These are phyloP conservation scores for Planococcus citri DNA, from an alignment of 1,140 invertebrate genomes.

Conservation along the genomic window DNA sequence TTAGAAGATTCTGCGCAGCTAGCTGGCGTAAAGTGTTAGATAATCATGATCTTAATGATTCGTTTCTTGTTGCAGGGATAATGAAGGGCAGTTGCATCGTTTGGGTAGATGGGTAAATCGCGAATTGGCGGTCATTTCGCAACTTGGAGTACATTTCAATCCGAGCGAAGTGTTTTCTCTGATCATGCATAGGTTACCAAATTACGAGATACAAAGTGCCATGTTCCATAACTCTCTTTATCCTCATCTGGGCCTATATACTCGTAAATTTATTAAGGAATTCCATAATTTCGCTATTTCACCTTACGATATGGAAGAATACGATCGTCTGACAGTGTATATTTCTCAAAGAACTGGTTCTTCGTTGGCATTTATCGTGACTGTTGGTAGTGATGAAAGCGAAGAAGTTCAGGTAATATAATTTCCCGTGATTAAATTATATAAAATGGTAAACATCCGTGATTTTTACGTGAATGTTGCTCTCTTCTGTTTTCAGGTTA, in stretches of 20 bases:
- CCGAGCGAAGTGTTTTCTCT: slow-evolving; percentile 48
- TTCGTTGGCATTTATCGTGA: not conserved
- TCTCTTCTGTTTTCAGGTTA: not conserved
- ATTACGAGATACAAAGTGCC: slow-evolving; percentile 54
- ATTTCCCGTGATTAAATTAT: not conserved
- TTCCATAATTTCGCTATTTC: slow-evolving; percentile 73
- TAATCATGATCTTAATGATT: slow-evolving; percentile 24
- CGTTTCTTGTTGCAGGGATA: slow-evolving; percentile 47
- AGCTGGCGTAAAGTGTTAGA: not conserved
- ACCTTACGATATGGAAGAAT: slow-evolving; percentile 68
- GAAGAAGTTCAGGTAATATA: slow-evolving; percentile 5
- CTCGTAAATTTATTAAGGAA: slow-evolving; percentile 79
- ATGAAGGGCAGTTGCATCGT: slow-evolving; percentile 63
- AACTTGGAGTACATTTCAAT: not conserved
- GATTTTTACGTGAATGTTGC: no score
- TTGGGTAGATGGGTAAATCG: slow-evolving; percentile 77
- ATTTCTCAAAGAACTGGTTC: not conserved
- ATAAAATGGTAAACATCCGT: not conserved
- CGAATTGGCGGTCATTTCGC: slow-evolving; percentile 43
- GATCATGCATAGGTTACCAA: slow-evolving; percentile 53
- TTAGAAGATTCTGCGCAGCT: slow-evolving; percentile 32
- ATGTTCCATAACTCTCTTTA: slow-evolving; percentile 52
- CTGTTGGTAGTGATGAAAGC: not conserved
- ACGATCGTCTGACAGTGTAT: slow-evolving; percentile 44
- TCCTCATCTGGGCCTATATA: slow-evolving; percentile 44